These are phyloP conservation scores for Molossus molossus DNA, from an alignment of 2,797 vertebrate species.

Conservation along the genomic window DNA sequence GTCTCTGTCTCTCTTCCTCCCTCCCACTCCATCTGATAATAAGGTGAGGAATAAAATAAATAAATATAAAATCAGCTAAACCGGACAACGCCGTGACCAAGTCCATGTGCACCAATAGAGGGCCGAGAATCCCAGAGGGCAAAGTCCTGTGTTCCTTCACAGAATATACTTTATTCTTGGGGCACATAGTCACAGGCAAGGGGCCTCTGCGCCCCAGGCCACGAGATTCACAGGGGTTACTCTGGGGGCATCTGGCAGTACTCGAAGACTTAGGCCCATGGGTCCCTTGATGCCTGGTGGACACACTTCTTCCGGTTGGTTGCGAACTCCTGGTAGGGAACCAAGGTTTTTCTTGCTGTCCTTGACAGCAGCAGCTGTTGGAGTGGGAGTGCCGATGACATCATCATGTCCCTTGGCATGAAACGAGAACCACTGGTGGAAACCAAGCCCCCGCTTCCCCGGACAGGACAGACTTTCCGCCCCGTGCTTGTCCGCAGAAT, in stretches of 20 bases:
- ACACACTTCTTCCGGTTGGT: neutral
- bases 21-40: too few relatives aligned
- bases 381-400: accelerated
- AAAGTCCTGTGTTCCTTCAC: neutral
- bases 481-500: neutral
- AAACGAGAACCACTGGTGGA: neutral
- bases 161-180: neutral
- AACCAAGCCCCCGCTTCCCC: too few relatives aligned
- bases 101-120: neutral
- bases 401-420: accelerated
- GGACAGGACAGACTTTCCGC: neutral
- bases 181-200: neutral
- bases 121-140: neutral
- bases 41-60: too few relatives aligned
- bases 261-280: accelerated
- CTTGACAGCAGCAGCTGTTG: accelerated
- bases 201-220: neutral
- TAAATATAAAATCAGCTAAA: neutral
- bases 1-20: too few relatives aligned
- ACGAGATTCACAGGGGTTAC: neutral
- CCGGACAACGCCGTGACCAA: accelerated
- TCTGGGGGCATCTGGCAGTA: accelerated
- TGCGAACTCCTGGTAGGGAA: neutral
- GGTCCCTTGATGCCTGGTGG: neutral
- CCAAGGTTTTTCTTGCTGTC: too few relatives aligned